A percentile compares a stretch with the other conserved stretches of the same genome.
Conservation (phyloP, 2,797 vertebrate species). For the Salmo trutta region DNA sequence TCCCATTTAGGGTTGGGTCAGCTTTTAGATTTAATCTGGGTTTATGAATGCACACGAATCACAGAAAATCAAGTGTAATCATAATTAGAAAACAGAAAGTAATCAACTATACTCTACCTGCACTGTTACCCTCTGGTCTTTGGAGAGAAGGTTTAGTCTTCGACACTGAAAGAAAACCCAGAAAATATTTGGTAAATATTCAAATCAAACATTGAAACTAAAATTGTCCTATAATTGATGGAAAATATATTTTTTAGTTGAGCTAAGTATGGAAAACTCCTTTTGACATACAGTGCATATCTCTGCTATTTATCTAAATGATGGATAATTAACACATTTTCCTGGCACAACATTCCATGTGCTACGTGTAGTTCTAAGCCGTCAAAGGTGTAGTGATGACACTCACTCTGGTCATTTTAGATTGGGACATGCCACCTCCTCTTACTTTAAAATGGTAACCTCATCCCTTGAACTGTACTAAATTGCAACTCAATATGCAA, state of each 20-base stretch:
- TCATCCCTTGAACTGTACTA: too few relatives aligned
- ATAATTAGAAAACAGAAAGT: conserved; percentile 34
- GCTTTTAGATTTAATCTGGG: conserved; percentile 64
- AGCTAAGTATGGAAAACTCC: not conserved
- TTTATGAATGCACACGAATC: conserved; percentile 63
- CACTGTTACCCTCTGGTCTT: conserved; percentile 83
- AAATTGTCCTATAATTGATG: conserved; percentile 23
- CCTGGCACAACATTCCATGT: not conserved
- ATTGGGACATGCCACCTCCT: not conserved
- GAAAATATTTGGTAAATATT: not conserved
- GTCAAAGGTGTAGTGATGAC: not conserved
- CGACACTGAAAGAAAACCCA: conserved; percentile 73
- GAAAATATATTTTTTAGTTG: not conserved
- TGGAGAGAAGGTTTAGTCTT: conserved; percentile 77
- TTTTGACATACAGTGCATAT: not conserved
- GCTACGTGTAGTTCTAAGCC: not conserved
- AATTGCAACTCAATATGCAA: too few relatives aligned
- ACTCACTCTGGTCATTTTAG: not conserved
- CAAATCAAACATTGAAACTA: conserved; percentile 18
- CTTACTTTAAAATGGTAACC: not conserved
- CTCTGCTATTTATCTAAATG: not conserved
- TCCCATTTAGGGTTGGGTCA: conserved; percentile 68
- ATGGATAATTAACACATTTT: not conserved
- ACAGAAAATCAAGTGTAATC: conserved; percentile 67
- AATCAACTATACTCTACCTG: conserved; percentile 71